These are phyloP conservation scores for Saccopteryx bilineata DNA, from an alignment of 2,113 vertebrate species.

Conservation along the genomic window DNA sequence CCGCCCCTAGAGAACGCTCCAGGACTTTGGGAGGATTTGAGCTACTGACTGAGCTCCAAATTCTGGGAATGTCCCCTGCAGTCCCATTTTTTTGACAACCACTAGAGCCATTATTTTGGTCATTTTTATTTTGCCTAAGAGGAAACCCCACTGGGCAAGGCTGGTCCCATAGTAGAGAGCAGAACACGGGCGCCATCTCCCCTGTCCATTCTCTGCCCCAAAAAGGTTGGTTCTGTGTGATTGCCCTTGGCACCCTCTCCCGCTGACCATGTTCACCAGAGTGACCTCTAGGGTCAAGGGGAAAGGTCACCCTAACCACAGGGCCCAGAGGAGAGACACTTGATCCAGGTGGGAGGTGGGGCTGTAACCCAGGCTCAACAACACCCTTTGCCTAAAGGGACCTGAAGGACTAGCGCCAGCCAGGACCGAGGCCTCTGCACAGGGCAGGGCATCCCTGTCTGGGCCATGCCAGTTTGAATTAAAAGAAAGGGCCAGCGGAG, in stretches of 20 bases:
- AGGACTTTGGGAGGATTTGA: constrained; percentile 46
- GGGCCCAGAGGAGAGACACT: background rate
- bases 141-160: background rate
- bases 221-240: background rate
- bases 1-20: constrained; percentile 70
- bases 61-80: background rate
- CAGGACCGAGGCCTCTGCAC: background rate
- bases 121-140: constrained; percentile 16
- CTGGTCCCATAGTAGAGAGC: background rate
- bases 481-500: background rate
- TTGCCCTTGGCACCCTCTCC: background rate
- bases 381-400: background rate
- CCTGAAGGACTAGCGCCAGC: background rate
- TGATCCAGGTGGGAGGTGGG: background rate
- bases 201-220: background rate
- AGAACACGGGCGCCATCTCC: background rate
- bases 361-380: background rate
- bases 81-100: background rate
- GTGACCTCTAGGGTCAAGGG: background rate
- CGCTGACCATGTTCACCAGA: background rate
- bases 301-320: background rate
- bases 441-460: background rate
- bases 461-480: background rate
- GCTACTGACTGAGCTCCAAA: background rate
- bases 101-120: background rate